Evolutionary conservation across 2,797 vertebrate species (phyloP).

Genomic region (Molossus alvarezi): DNA sequence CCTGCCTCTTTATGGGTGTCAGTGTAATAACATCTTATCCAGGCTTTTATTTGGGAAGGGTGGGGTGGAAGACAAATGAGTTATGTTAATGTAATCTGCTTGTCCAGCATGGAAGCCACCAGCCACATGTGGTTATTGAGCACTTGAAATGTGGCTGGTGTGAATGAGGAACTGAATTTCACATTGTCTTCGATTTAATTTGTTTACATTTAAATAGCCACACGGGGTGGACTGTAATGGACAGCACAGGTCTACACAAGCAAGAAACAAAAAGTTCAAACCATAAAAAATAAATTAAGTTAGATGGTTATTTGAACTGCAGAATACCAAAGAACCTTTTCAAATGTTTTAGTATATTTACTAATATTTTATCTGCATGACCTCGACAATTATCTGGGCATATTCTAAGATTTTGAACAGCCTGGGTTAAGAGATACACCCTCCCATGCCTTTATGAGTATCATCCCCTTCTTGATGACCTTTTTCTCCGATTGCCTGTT

Average conservation of each 20-base stretch:
- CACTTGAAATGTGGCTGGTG: not conserved
- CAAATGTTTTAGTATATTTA: slow-evolving; percentile 11
- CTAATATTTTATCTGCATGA: slow-evolving; percentile 21
- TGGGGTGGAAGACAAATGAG: not conserved
- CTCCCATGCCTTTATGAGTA: not conserved
- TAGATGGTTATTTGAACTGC: not conserved
- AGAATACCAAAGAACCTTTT: slow-evolving; percentile 21
- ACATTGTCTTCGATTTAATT: not conserved
- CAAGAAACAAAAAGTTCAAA: not conserved
- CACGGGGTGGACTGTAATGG: not conserved
- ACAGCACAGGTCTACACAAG: not conserved
- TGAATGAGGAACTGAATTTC: not conserved
- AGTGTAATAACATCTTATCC: not conserved
- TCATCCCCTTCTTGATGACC: not conserved
- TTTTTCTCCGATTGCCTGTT: not conserved
- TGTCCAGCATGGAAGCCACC: not conserved
- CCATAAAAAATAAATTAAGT: not conserved
- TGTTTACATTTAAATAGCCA: not conserved
- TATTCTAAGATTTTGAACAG: not conserved
- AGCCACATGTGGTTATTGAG: not conserved
- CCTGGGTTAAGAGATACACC: not conserved
- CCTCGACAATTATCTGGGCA: not conserved
- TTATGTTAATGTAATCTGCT: not conserved
- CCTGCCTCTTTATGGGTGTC: not conserved
- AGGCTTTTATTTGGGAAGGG: not conserved